Evolutionary conservation across 2,888 invertebrate species (phyloP).

Genomic region (Tupiocoris notatus): DNA sequence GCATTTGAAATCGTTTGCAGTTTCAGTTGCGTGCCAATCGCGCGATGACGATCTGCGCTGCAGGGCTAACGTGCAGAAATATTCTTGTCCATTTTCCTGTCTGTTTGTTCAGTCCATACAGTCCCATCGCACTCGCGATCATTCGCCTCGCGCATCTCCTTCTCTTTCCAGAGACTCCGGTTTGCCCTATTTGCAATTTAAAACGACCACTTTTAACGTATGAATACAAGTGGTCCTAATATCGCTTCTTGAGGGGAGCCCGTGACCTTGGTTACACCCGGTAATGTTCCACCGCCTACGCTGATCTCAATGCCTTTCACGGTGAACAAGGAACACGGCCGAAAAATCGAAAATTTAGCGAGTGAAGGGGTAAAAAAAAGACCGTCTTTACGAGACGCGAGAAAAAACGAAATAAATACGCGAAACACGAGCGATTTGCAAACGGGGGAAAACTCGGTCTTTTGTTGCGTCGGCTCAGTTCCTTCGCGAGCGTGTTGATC

Average conservation of each 20-base stretch:
- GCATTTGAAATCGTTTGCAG: not conserved
- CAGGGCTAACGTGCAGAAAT: not conserved
- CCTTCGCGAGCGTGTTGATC: not conserved
- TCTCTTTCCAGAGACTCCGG: slow-evolving; percentile 11
- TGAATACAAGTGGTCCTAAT: slow-evolving; percentile 34
- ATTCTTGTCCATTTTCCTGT: not conserved
- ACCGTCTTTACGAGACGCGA: not conserved
- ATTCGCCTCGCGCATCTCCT: not conserved
- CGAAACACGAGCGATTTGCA: not conserved
- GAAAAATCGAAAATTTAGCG: too few relatives aligned
- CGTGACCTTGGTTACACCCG: slow-evolving; percentile 16
- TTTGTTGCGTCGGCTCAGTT: not conserved
- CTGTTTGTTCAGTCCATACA: not conserved
- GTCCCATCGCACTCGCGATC: not conserved
- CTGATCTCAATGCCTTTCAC: too few relatives aligned
- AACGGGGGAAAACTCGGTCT: not conserved
- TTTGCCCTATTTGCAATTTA: slow-evolving; percentile 29
- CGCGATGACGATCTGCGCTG: not conserved
- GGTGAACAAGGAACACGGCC: too few relatives aligned
- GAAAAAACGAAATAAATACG: not conserved
- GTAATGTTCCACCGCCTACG: slow-evolving; percentile 4
- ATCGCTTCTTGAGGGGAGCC: slow-evolving; percentile 17
- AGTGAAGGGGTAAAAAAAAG: not conserved
- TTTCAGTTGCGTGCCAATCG: not conserved
- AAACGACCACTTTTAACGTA: slow-evolving; percentile 31